phyloP scores from a whole-genome alignment of 2,113 vertebrate species.

The Pachyramphus minor region DNA sequence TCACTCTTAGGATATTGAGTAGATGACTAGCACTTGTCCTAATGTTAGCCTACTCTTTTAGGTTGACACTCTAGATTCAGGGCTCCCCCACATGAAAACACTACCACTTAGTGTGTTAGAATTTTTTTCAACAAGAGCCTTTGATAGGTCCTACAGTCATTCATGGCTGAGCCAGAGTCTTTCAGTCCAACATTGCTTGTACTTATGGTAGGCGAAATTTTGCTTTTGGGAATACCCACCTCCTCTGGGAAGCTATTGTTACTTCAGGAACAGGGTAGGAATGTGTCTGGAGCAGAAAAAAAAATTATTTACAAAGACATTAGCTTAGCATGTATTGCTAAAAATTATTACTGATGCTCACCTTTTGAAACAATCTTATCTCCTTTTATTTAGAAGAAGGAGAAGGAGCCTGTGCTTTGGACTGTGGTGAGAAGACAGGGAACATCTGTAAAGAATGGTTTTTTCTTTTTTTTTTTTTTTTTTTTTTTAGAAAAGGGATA shows the following conservation, averaged over 20 bases:
- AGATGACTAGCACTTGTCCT: conserved; percentile 8
- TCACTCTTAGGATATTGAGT: conserved; percentile 7
- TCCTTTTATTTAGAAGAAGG: neutral
- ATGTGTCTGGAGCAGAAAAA: neutral
- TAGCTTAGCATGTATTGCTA: neutral
- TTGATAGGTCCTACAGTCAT: neutral
- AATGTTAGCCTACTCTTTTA: conserved; percentile 46
- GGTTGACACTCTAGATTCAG: neutral
- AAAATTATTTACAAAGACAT: neutral
- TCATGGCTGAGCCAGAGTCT: neutral
- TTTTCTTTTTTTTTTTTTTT: neutral
- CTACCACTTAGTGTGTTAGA: neutral
- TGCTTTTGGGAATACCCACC: neutral
- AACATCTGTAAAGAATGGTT: conserved; percentile 56
- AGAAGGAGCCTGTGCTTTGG: neutral
- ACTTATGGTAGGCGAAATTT: neutral
- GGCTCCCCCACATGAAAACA: neutral
- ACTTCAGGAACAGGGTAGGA: neutral
- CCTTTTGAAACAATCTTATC: neutral
- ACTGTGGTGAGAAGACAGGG: neutral
- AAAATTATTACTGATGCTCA: neutral
- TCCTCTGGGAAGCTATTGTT: neutral
- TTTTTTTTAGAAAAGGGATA: neutral
- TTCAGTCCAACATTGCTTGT: neutral
- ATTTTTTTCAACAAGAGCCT: neutral